A percentile compares a stretch with the other conserved stretches of the same genome.
These are phyloP conservation scores for Celastrina argiolus DNA, from an alignment of 2,888 invertebrate species.

Conservation along the genomic window DNA sequence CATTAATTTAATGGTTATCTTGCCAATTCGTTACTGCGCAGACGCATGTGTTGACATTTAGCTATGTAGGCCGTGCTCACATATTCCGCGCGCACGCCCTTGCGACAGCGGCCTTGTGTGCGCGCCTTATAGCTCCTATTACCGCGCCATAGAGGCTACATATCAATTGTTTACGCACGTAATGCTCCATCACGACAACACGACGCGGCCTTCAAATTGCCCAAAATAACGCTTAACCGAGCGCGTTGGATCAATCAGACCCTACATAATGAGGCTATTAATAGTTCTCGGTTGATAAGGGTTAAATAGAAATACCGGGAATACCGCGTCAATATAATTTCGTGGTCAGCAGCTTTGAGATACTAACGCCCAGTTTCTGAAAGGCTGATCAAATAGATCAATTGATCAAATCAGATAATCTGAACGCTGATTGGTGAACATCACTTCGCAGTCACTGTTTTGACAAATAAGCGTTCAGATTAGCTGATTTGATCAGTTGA, in stretches of 20 bases:
- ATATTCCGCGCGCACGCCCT: slow-evolving; percentile 56
- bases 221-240: slow-evolving; percentile 25
- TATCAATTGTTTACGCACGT: slow-evolving; percentile 16
- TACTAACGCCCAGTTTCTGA: too few species aligned
- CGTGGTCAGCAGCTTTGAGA: too few species aligned
- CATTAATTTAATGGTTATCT: neutral
- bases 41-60: slow-evolving; percentile 49
- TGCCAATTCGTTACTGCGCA: slow-evolving; percentile 3
- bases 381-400: too few species aligned
- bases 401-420: too few species aligned
- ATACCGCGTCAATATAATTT: neutral
- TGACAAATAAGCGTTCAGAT: too few species aligned
- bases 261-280: slow-evolving; percentile 2
- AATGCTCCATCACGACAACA: slow-evolving; percentile 23
- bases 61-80: slow-evolving; percentile 51
- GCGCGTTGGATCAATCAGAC: neutral
- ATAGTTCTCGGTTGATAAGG: neutral
- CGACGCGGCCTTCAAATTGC: slow-evolving; percentile 28
- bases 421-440: too few species aligned
- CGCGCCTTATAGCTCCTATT: slow-evolving; percentile 24
- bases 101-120: slow-evolving; percentile 51
- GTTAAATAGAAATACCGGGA: neutral
- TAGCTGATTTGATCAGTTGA: too few species aligned
- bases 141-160: neutral
- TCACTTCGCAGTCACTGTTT: too few species aligned